Percentiles rank a stretch among this genome's conserved stretches.
These are phyloP conservation scores for Semicossyphus pulcher DNA, from an alignment of 2,113 vertebrate genomes.

Conservation along the genomic window DNA sequence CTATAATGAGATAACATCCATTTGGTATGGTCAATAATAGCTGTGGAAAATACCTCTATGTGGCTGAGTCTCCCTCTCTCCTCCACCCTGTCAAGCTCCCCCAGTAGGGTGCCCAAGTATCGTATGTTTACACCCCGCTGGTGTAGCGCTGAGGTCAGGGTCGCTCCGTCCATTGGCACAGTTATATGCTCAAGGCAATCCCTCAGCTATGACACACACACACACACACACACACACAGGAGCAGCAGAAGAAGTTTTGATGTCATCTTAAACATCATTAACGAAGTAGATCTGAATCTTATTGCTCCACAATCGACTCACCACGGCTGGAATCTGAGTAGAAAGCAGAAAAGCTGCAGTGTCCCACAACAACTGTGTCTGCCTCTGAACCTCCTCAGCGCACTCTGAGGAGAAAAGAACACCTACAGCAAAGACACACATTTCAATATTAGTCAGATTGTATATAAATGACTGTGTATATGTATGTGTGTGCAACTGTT, in stretches of 20 bases:
- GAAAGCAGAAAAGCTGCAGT: slow-evolving; percentile 91
- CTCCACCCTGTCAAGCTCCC: slow-evolving; percentile 83
- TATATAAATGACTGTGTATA: background rate
- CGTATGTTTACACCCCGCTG: slow-evolving; percentile 94
- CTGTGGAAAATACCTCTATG: slow-evolving; percentile 81
- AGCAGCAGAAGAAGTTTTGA: background rate
- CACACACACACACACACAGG: slow-evolving; percentile 20
- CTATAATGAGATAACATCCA: background rate
- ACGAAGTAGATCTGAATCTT: background rate
- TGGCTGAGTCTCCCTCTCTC: slow-evolving; percentile 87
- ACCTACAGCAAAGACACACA: slow-evolving; percentile 74
- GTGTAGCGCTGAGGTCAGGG: slow-evolving; percentile 90
- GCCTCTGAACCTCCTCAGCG: slow-evolving; percentile 87
- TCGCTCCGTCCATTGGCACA: slow-evolving; percentile 91
- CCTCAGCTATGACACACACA: slow-evolving; percentile 83
- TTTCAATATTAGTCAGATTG: background rate
- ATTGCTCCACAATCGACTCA: slow-evolving; percentile 73
- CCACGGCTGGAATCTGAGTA: slow-evolving; percentile 92
- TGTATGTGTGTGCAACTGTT: background rate
- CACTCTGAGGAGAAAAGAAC: slow-evolving; percentile 88
- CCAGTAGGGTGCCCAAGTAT: slow-evolving; percentile 90
- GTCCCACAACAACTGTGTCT: slow-evolving; percentile 92
- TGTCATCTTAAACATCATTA: background rate
- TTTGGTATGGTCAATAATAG: background rate
- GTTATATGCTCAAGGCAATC: slow-evolving; percentile 90